Base-by-base conservation (phyloP, 2,113 vertebrate genomes). In the Scophthalmus maximus region DNA sequence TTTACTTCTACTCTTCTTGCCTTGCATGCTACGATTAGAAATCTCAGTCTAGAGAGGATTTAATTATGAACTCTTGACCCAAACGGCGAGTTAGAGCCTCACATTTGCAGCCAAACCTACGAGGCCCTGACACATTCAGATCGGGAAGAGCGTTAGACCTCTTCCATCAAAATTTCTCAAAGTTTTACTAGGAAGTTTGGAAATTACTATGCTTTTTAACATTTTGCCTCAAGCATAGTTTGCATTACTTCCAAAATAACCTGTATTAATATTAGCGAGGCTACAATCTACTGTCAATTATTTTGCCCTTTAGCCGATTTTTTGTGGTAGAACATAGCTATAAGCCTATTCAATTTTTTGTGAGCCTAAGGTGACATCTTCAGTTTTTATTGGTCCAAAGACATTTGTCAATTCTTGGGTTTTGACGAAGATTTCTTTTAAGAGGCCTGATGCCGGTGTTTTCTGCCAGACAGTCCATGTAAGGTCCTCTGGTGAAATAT, bases 21-120 rank as follows among this genome's bases (percentile, higher is more conserved):
- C 22, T 36, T 42, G 50, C 44, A 49, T 8, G 47, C 26, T 49
- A 32, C 58, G 14, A 74, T 73, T 56, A 64, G 62, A 77, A 66
- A 82, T 53, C 26, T 68, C 26, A 18, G 15, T 14, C 32, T 12
- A 52, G 40, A 8, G 5, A 52, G 27, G 50, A 53, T 68, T 73
- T 71, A 22, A 69, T 63, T 79, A 30, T 82, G 70, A 81, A 66
- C 67, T 80, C 78, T 76, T 11, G 51, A 46, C 42, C 8, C n/a
- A 18, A 46, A 6, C 5, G 8, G 11, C 42, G n/a, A 55, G 36
- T 50, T 65, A 76, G 55, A 73, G 44, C 26, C 65, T 74, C 71
- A 72, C 77, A 80, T 87, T 80, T 81, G 52, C 26, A n/a, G n/a
- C 42, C 42, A 77, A 72, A 81, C 32, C 66, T 46, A 59, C 12